Percentiles rank a stretch among this genome's conserved stretches.
phyloP scores from a whole-genome alignment of 30 jellyfish, hydroid and myxozoan species.

The Haliclystus octoradiatus region DNA sequence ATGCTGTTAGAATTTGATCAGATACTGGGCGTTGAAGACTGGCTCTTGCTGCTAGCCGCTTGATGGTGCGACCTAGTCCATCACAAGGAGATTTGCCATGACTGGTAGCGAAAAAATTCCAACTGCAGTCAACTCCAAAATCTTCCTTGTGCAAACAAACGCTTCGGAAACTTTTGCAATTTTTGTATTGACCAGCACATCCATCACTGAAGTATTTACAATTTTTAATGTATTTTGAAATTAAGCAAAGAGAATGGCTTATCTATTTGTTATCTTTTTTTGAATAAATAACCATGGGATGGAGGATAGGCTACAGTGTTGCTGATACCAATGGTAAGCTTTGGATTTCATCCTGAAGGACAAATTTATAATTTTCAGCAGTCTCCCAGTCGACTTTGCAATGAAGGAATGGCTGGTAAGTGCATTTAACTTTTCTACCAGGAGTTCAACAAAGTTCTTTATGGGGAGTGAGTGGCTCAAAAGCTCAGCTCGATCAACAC shows the following conservation, averaged over 20 bases:
- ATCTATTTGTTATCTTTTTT: slow-evolving; percentile 4
- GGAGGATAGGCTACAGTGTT: slow-evolving; percentile 18
- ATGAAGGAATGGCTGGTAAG: slow-evolving; percentile 50
- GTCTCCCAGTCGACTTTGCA: slow-evolving; percentile 32
- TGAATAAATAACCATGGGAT: slow-evolving; percentile 17
- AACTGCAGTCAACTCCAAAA: too few species aligned
- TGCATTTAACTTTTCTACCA: slow-evolving; percentile 16
- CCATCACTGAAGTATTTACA: too few species aligned
- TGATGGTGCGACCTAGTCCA: slow-evolving; percentile 13
- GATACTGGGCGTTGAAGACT: slow-evolving; percentile 35
- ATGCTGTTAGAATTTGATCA: slow-evolving; percentile 32
- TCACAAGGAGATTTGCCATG: too few species aligned
- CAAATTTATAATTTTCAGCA: slow-evolving; percentile 25
- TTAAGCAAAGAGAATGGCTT: too few species aligned
- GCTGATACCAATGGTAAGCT: slow-evolving; percentile 31
- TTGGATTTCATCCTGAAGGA: slow-evolving; percentile 21
- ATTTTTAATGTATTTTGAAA: too few species aligned
- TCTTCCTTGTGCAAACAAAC: too few species aligned
- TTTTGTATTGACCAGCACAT: too few species aligned
- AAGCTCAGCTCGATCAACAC: slow-evolving; percentile 61
- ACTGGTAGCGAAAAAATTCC: too few species aligned
- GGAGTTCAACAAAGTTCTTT: slow-evolving; percentile 8
- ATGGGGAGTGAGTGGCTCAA: too few species aligned
- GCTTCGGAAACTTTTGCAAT: too few species aligned
- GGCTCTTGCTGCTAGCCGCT: slow-evolving; percentile 31